Base-by-base conservation (phyloP, 2,888 invertebrate genomes). In the Idaea aversata region DNA sequence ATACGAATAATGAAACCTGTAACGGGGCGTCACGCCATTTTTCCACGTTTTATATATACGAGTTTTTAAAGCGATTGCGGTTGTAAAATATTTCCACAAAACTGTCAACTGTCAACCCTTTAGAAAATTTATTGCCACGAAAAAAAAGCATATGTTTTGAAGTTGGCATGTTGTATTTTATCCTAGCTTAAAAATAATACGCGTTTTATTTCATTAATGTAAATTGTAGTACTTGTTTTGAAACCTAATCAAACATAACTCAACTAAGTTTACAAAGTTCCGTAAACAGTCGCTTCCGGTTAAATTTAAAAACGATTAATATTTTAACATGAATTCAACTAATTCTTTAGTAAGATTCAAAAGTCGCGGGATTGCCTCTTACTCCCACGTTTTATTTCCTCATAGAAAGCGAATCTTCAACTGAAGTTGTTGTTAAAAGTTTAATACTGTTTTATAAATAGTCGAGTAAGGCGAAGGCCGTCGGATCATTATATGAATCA, bases 371-470 rank as follows among this genome's bases (percentile, higher is more conserved):
- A 25, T 25, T 25, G 25, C 25, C 25, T 25, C 25, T n/a, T n/a
- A n/a, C n/a, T n/a, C 38, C 38, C 10, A 38, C 38, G 38, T 38
- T 38, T 3, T 38, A 38, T 38, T 38, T 38, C 38, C 6, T 38
- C 38, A 13, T 4, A 13, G 47, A 13, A 47, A 47, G 5, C 36
- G 10, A 36, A 36, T 47, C 47, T 13, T 13, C 13, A 47, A 5
- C n/a, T 15, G 34, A 59, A 5, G 15, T 6, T 67, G 71, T 68
- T 66, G 70, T 70, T 70, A 63, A 66, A 72, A 67, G 70, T 76
- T 72, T 70, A 77, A 78, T 75, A 76, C 68, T 73, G 72, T 64
- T 70, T 63, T 77, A 78, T 75, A 80, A 80, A 80, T 79, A 81
- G 76, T 71, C 47, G n/a, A 38, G 59, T 6, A 36, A 13, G 63